Evolutionary conservation across 2,888 invertebrate genomes (phyloP).

Genomic region (Rapana venosa): DNA sequence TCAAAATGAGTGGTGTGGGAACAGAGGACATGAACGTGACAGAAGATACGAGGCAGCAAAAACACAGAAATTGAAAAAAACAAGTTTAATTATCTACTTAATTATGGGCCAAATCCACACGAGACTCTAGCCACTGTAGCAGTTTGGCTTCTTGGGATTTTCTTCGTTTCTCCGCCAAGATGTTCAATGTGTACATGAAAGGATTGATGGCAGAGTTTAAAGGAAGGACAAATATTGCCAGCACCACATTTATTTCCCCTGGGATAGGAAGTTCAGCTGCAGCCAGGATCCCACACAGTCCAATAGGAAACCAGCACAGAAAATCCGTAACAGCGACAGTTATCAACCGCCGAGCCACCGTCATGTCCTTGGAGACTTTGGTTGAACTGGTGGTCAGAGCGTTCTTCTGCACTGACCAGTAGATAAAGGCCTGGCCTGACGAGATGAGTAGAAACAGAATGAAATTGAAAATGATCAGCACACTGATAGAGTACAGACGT

Average conservation of each 20-base stretch:
- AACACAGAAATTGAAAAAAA: too few species aligned
- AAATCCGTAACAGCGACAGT: not conserved
- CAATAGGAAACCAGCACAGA: constrained; percentile 4
- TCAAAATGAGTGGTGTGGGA: too few species aligned
- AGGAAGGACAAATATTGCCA: not conserved
- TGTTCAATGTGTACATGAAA: not conserved
- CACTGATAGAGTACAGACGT: not conserved
- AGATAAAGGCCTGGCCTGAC: not conserved
- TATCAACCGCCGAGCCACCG: not conserved
- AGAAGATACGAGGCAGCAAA: too few species aligned
- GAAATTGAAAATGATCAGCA: not conserved
- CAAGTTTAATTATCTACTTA: too few species aligned
- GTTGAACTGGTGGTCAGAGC: not conserved
- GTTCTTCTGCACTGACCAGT: not conserved
- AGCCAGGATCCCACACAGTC: not conserved
- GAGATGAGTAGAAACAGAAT: not conserved
- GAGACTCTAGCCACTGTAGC: not conserved
- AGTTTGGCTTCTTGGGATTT: not conserved
- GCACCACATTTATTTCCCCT: not conserved
- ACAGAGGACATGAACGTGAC: too few species aligned
- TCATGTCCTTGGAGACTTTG: not conserved
- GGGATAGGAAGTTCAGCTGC: not conserved
- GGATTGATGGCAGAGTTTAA: not conserved
- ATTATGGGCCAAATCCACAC: too few species aligned
- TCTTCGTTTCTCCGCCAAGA: not conserved